Conservation (phyloP, 2,888 invertebrate genomes). For the Drosophila stalkeri region DNA sequence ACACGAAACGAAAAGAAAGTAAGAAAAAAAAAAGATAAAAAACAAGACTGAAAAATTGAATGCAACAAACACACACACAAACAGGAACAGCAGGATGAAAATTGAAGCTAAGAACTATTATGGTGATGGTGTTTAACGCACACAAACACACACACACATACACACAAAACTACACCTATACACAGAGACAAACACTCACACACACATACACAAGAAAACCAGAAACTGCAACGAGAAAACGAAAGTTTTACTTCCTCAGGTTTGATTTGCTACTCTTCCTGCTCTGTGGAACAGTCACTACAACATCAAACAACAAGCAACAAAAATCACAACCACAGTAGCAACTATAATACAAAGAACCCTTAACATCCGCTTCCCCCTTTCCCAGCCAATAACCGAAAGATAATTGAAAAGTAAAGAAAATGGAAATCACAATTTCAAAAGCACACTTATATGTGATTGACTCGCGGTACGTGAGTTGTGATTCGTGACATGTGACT, state of each 20-base stretch:
- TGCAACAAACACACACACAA: conserved; percentile 26
- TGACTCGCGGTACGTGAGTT: not conserved
- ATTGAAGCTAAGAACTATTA: conserved; percentile 43
- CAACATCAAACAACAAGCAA: conserved; percentile 25
- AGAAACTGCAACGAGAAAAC: conserved; percentile 7
- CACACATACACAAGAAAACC: conserved; percentile 9
- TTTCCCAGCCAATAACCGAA: not conserved
- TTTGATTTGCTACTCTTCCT: no score
- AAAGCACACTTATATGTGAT: not conserved
- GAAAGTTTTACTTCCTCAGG: conserved; percentile 22
- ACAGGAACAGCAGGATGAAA: conserved; percentile 19
- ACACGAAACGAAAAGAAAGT: conserved; percentile 11
- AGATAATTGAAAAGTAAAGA: not conserved
- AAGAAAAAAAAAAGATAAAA: conserved; percentile 12
- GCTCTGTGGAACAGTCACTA: no score
- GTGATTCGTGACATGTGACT: not conserved
- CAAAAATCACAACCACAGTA: conserved; percentile 44
- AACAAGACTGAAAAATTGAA: conserved; percentile 20
- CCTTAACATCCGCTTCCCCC: not conserved
- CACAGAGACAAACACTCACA: conserved; percentile 24
- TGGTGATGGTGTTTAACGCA: conserved; percentile 69
- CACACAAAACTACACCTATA: conserved; percentile 15
- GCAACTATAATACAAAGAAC: conserved; percentile 34
- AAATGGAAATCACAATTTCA: not conserved
- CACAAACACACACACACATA: conserved; percentile 32